Evolutionary conservation across 1,140 invertebrate genomes (phyloP), one percentile per base, ranked within the genome.

Genomic region (Drosophila mauritiana): DNA sequence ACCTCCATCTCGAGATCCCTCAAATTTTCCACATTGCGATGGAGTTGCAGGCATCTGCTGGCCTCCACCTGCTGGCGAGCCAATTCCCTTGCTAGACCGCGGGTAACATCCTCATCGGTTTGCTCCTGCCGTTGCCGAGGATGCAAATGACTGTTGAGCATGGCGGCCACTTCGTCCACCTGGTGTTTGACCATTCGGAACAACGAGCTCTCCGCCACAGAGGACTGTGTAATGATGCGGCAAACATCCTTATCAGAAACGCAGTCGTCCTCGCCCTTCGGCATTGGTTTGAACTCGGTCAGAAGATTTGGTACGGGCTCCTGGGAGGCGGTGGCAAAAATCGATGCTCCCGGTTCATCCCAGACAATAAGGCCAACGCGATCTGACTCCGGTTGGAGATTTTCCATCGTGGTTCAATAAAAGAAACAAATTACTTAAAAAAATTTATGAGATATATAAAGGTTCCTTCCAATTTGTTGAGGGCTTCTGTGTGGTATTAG

Each of bases 221-320:
- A 68, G 0, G 49, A 2, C 13, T 73, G 62, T 22, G 42, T 5
- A 7, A 40, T 5, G 20, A 86, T 13, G 0, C 57, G 64, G 10
- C 54, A 57, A 0, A 83, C 69, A 3, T 86, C 83, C 12, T 34
- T 31, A 12, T 88, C 61, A 3, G 43, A 8, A 10, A 65, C 62
- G 7, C 79, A 39, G 12, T 17, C 13, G 12, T 17, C 7, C 0
- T 43, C 59, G 11, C 48, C 48, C 17, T 1, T 15, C 2, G 67
- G 67, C 48, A 85, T 1, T 1, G 39, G 62, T 46, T 64, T 70
- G 7, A 86, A 1, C 1, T 55, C 54, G 0, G 46, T 31, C 25
- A 86, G 34, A 78, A 86, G 78, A 15, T 86, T 73, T 1, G 31
- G 42, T 0, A 82, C 7, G 0, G 82, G 82, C 62, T 86, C 82